These are phyloP conservation scores for Pecten maximus DNA, from an alignment of 2,888 invertebrate genomes.

Conservation along the genomic window DNA sequence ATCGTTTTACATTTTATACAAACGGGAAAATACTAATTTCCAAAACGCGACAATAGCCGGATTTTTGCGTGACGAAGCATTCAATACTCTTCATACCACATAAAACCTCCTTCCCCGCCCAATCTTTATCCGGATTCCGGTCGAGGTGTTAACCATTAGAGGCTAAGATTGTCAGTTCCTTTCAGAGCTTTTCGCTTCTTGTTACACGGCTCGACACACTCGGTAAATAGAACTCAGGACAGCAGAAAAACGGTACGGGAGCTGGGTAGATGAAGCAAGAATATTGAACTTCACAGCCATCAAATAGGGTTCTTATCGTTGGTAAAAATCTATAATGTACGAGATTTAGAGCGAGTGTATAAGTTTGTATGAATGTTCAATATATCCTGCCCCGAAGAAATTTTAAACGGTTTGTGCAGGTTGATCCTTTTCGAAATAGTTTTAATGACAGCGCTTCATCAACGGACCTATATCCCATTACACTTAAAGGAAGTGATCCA, in stretches of 20 bases:
- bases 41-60: constrained; percentile 29
- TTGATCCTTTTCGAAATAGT: not conserved
- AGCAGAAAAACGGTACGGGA: constrained; percentile 21
- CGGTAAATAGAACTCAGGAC: not conserved
- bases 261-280: constrained; percentile 15
- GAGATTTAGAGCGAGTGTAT: not conserved
- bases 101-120: constrained; percentile 8
- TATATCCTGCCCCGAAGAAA: not conserved
- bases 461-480: not conserved
- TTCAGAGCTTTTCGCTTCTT: constrained; percentile 19
- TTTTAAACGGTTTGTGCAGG: not conserved
- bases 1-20: constrained; percentile 26
- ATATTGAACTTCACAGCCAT: not conserved
- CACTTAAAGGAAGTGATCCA: not conserved
- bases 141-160: constrained; percentile 15
- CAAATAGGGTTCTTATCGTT: not conserved
- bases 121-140: constrained; percentile 31
- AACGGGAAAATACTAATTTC: constrained; percentile 32
- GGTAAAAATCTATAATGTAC: not conserved
- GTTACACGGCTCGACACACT: constrained; percentile 30
- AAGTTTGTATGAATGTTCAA: not conserved
- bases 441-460: not conserved
- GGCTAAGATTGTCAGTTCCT: not conserved
- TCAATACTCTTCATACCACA: constrained; percentile 4
- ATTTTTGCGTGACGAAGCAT: constrained; percentile 35